phyloP scores from a whole-genome alignment of 2,113 vertebrate species.

The Stigmatopora nigra region DNA sequence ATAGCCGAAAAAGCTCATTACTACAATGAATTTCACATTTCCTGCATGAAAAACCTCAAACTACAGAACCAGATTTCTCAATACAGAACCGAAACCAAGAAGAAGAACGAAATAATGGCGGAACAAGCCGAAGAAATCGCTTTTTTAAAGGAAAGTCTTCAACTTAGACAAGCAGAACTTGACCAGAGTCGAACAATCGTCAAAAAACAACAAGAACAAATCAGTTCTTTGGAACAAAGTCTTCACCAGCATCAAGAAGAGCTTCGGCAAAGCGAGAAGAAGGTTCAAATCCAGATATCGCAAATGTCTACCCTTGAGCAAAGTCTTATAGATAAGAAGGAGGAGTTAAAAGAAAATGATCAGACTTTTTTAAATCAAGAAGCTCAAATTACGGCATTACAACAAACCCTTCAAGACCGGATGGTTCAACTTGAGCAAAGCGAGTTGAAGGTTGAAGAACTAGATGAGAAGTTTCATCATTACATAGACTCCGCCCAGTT shows the following conservation, averaged over 20 bases:
- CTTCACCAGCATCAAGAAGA: neutral
- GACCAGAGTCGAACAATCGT: neutral
- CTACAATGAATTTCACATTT: constrained; percentile 4
- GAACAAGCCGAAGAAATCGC: neutral
- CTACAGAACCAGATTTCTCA: neutral
- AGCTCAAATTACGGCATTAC: neutral
- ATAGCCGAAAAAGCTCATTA: constrained; percentile 7
- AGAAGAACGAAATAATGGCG: neutral
- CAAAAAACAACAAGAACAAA: constrained; percentile 2
- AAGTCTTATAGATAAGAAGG: neutral
- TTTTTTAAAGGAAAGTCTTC: constrained; percentile 1
- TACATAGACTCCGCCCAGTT: neutral
- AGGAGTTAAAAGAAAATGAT: neutral
- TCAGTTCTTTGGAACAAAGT: neutral
- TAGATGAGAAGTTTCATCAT: neutral
- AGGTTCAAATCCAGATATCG: constrained; percentile 1
- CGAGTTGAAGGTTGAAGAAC: neutral
- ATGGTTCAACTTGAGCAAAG: neutral
- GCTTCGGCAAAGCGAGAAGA: neutral
- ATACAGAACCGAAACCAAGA: neutral
- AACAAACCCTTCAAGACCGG: neutral
- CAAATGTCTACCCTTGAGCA: neutral
- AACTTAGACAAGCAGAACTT: neutral
- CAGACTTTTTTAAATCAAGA: neutral
- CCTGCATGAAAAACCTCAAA: neutral